Conservation (phyloP, 2,888 invertebrate genomes). For the Nowickia ferox region DNA sequence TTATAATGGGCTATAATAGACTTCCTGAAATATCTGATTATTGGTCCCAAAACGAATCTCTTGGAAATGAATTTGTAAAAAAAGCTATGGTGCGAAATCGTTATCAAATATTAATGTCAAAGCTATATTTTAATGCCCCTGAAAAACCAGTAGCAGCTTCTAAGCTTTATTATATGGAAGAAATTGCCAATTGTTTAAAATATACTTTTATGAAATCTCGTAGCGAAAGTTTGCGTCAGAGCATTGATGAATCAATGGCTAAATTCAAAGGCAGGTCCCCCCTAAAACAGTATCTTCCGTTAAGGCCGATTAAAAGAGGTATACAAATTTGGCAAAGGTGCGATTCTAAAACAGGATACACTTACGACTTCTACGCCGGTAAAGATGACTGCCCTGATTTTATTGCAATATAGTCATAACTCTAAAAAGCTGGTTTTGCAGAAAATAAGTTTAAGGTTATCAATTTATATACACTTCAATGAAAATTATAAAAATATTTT, state of each 20-base stretch:
- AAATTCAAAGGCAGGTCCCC: constrained; percentile 12
- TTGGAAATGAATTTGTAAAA: constrained; percentile 4
- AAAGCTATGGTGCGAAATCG: constrained; percentile 11
- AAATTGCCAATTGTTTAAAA: constrained; percentile 18
- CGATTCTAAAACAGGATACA: constrained; percentile 22
- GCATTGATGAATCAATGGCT: constrained; percentile 18
- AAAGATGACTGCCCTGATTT: background rate
- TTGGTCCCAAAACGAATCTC: constrained; percentile 13
- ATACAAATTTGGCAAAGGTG: constrained; percentile 36
- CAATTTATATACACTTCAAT: no score
- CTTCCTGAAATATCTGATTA: constrained; percentile 2
- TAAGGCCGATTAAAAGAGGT: constrained; percentile 25
- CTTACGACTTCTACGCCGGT: constrained; percentile 22
- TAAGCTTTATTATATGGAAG: constrained; percentile 23
- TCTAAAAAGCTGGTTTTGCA: no score
- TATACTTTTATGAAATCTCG: constrained; percentile 29
- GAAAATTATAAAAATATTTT: no score
- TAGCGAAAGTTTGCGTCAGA: constrained; percentile 11
- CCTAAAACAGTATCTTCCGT: constrained; percentile 14
- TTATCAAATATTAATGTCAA: constrained; percentile 14
- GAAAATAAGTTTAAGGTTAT: no score
- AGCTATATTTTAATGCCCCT: constrained; percentile 16
- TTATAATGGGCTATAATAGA: constrained; percentile 17
- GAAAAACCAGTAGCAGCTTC: constrained; percentile 16
- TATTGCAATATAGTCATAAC: no score